These are phyloP conservation scores for Aphelocoma coerulescens DNA, from an alignment of 2,113 vertebrate species.

Conservation along the genomic window DNA sequence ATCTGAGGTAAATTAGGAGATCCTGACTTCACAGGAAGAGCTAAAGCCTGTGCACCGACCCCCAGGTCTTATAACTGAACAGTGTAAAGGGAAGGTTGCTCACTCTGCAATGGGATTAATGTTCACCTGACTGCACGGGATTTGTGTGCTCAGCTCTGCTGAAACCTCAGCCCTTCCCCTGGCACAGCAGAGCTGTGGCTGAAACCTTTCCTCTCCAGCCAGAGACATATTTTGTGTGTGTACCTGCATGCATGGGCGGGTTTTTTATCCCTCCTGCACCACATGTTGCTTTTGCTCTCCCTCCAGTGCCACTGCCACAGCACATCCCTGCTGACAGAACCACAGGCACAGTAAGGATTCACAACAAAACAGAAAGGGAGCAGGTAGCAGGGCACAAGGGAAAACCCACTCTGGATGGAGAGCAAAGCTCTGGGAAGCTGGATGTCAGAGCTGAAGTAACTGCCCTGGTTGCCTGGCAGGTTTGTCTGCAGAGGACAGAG, in stretches of 20 bases:
- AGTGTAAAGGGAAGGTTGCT: not conserved
- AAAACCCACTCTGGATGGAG: not conserved
- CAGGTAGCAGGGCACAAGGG: not conserved
- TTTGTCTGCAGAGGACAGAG: not conserved
- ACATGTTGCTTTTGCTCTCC: not conserved
- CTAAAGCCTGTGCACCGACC: not conserved
- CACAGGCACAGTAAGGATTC: not conserved
- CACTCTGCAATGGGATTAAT: not conserved
- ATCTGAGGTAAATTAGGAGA: not conserved
- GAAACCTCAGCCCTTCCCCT: not conserved
- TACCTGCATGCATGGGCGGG: accelerated
- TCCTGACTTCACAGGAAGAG: not conserved
- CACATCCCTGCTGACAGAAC: not conserved
- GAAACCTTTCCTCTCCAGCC: not conserved
- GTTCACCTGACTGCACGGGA: not conserved
- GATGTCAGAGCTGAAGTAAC: not conserved
- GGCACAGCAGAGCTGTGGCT: not conserved
- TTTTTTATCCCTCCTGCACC: not conserved
- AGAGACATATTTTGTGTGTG: not conserved
- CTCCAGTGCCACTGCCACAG: not conserved
- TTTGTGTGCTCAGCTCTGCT: not conserved
- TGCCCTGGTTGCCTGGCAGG: not conserved
- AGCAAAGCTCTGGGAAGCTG: not conserved
- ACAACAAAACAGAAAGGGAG: not conserved
- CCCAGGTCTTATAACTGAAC: not conserved